These are phyloP conservation scores for Tokudaia tokunoshimensis DNA, from an alignment of 2,797 vertebrate genomes.

Conservation along the genomic window DNA sequence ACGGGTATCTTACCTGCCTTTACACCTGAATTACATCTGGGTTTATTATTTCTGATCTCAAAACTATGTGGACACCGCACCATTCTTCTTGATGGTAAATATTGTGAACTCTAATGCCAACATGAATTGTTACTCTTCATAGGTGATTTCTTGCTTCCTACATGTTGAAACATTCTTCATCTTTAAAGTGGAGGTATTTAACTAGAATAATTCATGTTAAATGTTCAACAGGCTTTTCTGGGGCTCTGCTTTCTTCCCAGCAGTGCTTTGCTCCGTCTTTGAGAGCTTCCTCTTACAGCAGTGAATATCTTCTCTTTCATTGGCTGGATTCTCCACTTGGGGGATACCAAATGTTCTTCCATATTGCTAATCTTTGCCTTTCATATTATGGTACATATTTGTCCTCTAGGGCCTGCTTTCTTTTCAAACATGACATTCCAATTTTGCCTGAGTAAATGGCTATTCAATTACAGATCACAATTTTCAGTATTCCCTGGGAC, in stretches of 20 bases:
- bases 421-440: slow-evolving; percentile 9
- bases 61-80: not conserved
- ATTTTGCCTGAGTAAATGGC: slow-evolving; percentile 22
- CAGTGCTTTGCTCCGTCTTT: not conserved
- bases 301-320: slow-evolving; percentile 20
- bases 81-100: not conserved
- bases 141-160: slow-evolving; percentile 24
- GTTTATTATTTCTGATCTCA: slow-evolving; percentile 17
- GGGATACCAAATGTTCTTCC: not conserved
- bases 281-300: not conserved
- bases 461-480: not conserved
- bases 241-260: slow-evolving; percentile 14
- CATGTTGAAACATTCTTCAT: slow-evolving; percentile 21
- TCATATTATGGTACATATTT: not conserved
- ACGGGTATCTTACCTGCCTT: not conserved
- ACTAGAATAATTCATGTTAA: not conserved
- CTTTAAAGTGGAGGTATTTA: slow-evolving; percentile 30
- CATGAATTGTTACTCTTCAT: not conserved
- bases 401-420: not conserved
- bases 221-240: slow-evolving; percentile 3
- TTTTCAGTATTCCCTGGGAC: not conserved
- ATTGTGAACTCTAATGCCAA: not conserved
- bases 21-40: not conserved
- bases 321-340: slow-evolving; percentile 44
- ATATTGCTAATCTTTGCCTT: not conserved